phyloP scores from a whole-genome alignment of 1,140 invertebrate genomes.

The Temnothorax curvispinosus region DNA sequence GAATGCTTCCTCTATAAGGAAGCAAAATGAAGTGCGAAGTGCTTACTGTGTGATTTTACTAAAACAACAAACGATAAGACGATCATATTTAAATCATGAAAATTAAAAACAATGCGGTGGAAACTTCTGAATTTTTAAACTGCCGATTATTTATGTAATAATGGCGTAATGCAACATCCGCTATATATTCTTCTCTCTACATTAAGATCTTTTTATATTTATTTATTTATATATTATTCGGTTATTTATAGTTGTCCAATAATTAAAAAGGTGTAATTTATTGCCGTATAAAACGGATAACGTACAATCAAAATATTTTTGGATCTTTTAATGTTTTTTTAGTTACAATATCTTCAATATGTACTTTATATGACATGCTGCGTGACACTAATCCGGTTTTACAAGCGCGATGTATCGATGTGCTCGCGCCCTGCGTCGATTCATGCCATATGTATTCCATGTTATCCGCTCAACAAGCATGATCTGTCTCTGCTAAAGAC shows the following conservation, averaged over 20 bases:
- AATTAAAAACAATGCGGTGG: background rate
- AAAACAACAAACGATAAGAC: background rate
- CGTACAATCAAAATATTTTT: background rate
- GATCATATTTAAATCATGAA: background rate
- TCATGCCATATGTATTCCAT: constrained; percentile 16
- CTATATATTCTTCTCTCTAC: background rate
- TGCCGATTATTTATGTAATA: constrained; percentile 22
- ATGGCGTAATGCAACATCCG: background rate
- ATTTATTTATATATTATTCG: constrained; percentile 8
- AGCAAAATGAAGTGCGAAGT: background rate
- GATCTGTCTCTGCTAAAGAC: constrained; percentile 53
- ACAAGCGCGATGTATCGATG: constrained; percentile 23
- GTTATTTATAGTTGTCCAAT: background rate
- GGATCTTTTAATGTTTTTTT: background rate
- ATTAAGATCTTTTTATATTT: background rate
- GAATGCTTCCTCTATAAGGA: background rate
- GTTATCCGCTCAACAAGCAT: constrained; percentile 53
- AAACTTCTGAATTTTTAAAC: constrained; percentile 16
- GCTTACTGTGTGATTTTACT: background rate
- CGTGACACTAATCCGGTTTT: constrained; percentile 34
- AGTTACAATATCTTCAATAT: background rate
- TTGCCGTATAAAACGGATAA: background rate
- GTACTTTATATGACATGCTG: background rate
- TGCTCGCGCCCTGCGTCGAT: background rate
- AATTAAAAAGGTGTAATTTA: constrained; percentile 18